These are phyloP conservation scores for Fundulus diaphanus DNA, from an alignment of 2,797 vertebrate species.

Conservation along the genomic window DNA sequence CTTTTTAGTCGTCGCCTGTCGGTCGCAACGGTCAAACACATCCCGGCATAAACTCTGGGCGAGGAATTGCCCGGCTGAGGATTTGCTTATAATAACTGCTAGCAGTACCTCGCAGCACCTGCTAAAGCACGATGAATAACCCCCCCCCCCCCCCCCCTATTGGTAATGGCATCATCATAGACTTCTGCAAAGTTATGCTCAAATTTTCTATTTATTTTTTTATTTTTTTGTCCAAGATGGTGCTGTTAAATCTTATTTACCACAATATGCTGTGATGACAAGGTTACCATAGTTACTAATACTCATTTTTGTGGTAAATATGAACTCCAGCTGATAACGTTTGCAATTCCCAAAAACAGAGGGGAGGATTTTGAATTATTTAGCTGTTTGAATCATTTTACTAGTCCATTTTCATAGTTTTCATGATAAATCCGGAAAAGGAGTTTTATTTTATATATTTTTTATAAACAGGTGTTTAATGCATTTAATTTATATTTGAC, in stretches of 20 bases:
- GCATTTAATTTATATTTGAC: too few relatives aligned
- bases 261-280: not conserved
- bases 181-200: too few relatives aligned
- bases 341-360: not conserved
- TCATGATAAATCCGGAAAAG: too few relatives aligned
- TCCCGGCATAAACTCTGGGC: constrained; percentile 20
- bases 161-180: too few relatives aligned
- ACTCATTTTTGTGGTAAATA: not conserved
- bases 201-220: too few relatives aligned
- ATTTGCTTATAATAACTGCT: not conserved
- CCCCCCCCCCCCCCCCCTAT: too few relatives aligned
- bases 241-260: not conserved
- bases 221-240: too few relatives aligned
- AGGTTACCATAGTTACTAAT: not conserved
- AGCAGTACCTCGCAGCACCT: not conserved
- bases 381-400: not conserved
- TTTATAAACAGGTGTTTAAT: too few relatives aligned
- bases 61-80: not conserved
- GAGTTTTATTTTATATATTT: too few relatives aligned
- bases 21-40: constrained; percentile 68
- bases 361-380: not conserved
- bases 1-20: constrained; percentile 42
- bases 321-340: not conserved
- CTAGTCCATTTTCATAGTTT: too few relatives aligned
- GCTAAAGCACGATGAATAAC: not conserved